Conservation (phyloP, 2,113 vertebrate species). For the Pachypanchax playfairii region DNA sequence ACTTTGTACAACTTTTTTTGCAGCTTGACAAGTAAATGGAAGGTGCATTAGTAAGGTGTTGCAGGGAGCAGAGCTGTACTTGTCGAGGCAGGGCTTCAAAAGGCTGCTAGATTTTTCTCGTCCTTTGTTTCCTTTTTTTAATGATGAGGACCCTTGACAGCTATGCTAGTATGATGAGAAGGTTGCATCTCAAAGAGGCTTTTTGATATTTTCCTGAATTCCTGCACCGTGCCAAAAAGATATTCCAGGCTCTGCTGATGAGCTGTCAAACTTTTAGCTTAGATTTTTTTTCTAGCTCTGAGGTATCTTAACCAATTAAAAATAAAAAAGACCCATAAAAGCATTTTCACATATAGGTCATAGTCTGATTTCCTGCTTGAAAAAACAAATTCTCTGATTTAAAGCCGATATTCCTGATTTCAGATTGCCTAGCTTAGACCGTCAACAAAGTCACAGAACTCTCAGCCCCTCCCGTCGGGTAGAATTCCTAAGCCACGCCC, state of each 20-base stretch:
- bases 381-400: too few species aligned
- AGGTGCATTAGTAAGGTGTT: slow-evolving; percentile 49
- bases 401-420: too few species aligned
- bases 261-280: slow-evolving; percentile 13
- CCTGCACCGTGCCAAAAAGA: slow-evolving; percentile 45
- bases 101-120: slow-evolving; percentile 39
- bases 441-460: too few species aligned
- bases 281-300: slow-evolving; percentile 11
- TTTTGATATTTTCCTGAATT: slow-evolving; percentile 60
- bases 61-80: slow-evolving; percentile 26
- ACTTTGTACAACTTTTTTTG: slow-evolving; percentile 53
- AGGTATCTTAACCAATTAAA: background rate
- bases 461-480: too few species aligned
- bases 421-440: too few species aligned
- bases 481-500: too few species aligned
- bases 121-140: slow-evolving; percentile 50
- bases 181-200: slow-evolving; percentile 40
- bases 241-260: slow-evolving; percentile 53
- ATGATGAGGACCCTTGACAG: slow-evolving; percentile 43
- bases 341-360: background rate
- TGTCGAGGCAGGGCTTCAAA: slow-evolving; percentile 52
- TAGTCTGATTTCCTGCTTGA: too few species aligned
- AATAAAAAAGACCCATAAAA: background rate
- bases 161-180: slow-evolving; percentile 51
- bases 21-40: slow-evolving; percentile 53